Evolutionary conservation across 1,140 invertebrate genomes (phyloP).

Genomic region (Euura saliciscinereae): DNA sequence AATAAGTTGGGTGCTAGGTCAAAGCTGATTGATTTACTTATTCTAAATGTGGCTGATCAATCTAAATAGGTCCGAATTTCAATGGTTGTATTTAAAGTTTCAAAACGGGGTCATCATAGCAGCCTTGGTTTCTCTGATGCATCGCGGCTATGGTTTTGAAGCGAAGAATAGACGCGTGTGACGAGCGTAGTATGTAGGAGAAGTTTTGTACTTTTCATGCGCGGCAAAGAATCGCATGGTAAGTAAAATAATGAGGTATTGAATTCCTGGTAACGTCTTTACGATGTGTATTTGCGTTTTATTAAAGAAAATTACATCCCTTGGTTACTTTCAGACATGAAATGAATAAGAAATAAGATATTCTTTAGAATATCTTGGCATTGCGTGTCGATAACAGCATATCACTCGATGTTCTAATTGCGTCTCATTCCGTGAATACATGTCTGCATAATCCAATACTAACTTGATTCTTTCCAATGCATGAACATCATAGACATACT

Average conservation of each 20-base stretch:
- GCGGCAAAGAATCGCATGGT: background rate
- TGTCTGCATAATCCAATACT: background rate
- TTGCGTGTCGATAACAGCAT: conserved; percentile 1
- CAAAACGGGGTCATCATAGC: too few relatives aligned
- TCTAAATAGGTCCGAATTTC: too few relatives aligned
- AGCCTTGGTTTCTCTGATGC: too few relatives aligned
- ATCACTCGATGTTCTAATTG: background rate
- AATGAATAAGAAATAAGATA: background rate
- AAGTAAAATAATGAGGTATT: background rate
- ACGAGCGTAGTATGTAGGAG: too few relatives aligned
- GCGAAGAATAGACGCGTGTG: too few relatives aligned
- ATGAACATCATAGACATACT: background rate
- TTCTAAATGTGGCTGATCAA: too few relatives aligned
- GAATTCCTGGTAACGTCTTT: background rate
- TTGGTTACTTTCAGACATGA: background rate
- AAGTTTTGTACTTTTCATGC: too few relatives aligned
- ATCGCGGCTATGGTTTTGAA: too few relatives aligned
- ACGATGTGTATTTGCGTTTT: background rate
- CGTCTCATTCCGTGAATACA: background rate
- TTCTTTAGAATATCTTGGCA: background rate
- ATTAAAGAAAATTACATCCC: background rate
- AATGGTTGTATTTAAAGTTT: too few relatives aligned
- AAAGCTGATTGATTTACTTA: too few relatives aligned
- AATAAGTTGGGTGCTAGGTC: too few relatives aligned
- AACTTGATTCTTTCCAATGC: background rate